These are phyloP conservation scores for Danio kyathit DNA, from an alignment of 2,797 vertebrate species.

Conservation along the genomic window DNA sequence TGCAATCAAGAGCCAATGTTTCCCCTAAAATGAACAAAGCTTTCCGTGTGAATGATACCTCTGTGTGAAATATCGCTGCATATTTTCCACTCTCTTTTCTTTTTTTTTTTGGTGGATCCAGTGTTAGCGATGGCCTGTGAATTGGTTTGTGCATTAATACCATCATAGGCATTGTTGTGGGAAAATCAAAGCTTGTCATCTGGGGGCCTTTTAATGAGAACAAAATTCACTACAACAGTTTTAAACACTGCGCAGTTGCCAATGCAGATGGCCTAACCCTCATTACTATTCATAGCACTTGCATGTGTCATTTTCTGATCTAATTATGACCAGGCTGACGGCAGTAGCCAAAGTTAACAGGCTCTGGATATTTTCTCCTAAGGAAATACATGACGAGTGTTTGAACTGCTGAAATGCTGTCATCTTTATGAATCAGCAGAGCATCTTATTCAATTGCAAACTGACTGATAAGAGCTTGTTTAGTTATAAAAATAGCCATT, in stretches of 20 bases:
- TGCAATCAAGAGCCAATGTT: slow-evolving; percentile 34
- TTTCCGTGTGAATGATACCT: slow-evolving; percentile 30
- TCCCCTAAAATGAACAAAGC: slow-evolving; percentile 30
- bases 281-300: slow-evolving; percentile 48
- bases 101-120: neutral
- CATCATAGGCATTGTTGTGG: slow-evolving; percentile 30
- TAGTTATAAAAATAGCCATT: neutral
- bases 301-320: slow-evolving; percentile 51
- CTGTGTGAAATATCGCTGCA: slow-evolving; percentile 19
- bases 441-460: neutral
- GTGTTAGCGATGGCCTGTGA: neutral
- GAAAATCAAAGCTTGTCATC: slow-evolving; percentile 41
- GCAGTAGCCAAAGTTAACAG: slow-evolving; percentile 32
- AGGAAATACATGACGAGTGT: slow-evolving; percentile 14
- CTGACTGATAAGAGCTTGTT: neutral
- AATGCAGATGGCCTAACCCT: slow-evolving; percentile 43
- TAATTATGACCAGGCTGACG: slow-evolving; percentile 44
- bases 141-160: neutral
- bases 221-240: slow-evolving; percentile 29
- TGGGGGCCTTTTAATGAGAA: slow-evolving; percentile 30
- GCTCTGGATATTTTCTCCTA: slow-evolving; percentile 23
- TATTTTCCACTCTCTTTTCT: slow-evolving; percentile 10
- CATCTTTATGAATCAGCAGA: neutral
- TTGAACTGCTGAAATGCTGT: slow-evolving; percentile 14
- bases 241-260: slow-evolving; percentile 39